These are phyloP conservation scores for Drosophila infuscata DNA, from an alignment of 2,888 invertebrate species.

Conservation along the genomic window DNA sequence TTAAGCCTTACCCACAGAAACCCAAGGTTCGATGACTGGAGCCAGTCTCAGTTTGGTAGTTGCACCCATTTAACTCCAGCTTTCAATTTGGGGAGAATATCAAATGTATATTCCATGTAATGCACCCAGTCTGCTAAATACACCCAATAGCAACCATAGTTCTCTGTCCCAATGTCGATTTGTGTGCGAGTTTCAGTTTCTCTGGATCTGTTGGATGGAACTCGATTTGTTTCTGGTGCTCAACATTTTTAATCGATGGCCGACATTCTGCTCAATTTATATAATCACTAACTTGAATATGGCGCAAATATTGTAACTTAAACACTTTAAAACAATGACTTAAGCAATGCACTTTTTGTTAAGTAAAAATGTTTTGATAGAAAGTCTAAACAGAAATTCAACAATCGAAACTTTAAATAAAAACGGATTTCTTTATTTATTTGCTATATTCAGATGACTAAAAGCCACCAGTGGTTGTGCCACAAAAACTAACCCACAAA, in stretches of 20 bases:
- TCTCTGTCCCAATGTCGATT: slow-evolving; percentile 13
- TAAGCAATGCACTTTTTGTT: no score
- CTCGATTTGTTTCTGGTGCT: not conserved
- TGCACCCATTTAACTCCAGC: slow-evolving; percentile 37
- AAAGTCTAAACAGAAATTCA: no score
- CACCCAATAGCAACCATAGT: slow-evolving; percentile 65
- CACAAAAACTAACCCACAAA: not conserved
- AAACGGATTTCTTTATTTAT: not conserved
- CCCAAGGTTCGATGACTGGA: not conserved
- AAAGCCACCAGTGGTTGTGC: slow-evolving; percentile 1
- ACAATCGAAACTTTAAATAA: not conserved
- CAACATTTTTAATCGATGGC: slow-evolving; percentile 14
- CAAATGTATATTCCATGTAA: slow-evolving; percentile 33
- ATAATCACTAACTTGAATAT: not conserved
- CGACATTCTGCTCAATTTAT: not conserved
- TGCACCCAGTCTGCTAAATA: slow-evolving; percentile 36
- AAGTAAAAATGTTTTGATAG: no score
- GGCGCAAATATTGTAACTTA: not conserved
- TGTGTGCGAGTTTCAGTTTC: slow-evolving; percentile 30
- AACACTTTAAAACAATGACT: not conserved
- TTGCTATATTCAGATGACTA: not conserved
- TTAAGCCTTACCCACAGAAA: slow-evolving; percentile 44
- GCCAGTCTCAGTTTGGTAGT: not conserved
- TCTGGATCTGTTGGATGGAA: not conserved
- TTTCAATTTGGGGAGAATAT: slow-evolving; percentile 47